Evolutionary conservation across 2,797 vertebrate genomes (phyloP).

Genomic region (Trachops cirrhosus): DNA sequence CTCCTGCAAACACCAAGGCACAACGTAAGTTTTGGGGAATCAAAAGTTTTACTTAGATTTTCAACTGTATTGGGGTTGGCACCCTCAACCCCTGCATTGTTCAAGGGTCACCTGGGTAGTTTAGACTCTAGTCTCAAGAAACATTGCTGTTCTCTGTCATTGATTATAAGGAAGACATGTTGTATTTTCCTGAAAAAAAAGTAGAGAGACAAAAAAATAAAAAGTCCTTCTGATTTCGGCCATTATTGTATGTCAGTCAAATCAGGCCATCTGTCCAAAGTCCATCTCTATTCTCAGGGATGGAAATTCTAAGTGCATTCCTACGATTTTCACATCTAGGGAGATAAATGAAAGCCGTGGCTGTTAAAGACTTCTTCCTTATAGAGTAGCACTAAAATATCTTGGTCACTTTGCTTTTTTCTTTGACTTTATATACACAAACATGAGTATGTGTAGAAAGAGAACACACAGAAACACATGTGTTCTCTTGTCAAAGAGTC

Average conservation of each 20-base stretch:
- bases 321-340: background rate
- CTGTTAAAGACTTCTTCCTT: background rate
- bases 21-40: background rate
- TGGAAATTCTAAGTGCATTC: background rate
- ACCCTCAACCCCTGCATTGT: background rate
- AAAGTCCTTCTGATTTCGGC: background rate
- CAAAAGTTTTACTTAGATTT: background rate
- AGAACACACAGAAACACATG: background rate
- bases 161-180: background rate
- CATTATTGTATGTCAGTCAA: background rate
- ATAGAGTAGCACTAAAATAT: background rate
- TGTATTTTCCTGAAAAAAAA: constrained; percentile 3
- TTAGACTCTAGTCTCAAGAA: background rate
- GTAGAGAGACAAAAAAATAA: background rate
- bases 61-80: background rate
- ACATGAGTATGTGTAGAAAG: background rate
- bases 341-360: background rate
- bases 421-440: background rate
- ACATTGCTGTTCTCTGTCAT: background rate
- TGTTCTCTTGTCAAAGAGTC: background rate
- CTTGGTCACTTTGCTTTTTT: background rate
- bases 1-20: background rate
- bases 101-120: background rate
- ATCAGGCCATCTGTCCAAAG: background rate
- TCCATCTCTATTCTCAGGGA: background rate